Conservation (phyloP, 2,113 vertebrate species). For the Larimichthys crocea region DNA sequence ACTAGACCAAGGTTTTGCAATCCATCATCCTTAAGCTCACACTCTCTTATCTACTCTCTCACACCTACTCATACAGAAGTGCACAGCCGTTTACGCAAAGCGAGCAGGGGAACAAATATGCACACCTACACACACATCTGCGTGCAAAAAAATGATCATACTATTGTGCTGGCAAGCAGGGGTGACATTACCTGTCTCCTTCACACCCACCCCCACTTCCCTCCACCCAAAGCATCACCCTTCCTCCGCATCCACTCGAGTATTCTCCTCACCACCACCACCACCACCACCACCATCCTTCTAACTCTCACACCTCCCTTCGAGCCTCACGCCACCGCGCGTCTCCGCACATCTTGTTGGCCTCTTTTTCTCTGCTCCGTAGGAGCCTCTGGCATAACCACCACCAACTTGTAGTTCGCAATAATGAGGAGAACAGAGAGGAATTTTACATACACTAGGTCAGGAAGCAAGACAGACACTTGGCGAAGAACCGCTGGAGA, state of each 20-base stretch:
- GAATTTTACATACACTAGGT: slow-evolving; percentile 56
- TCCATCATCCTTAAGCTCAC: slow-evolving; percentile 77
- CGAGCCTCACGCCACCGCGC: slow-evolving; percentile 50
- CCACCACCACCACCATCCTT: slow-evolving; percentile 39
- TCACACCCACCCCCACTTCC: slow-evolving; percentile 53
- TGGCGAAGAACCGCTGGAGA: slow-evolving; percentile 36
- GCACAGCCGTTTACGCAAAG: slow-evolving; percentile 37
- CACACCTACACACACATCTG: slow-evolving; percentile 72
- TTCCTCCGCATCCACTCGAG: slow-evolving; percentile 65
- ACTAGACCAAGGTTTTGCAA: slow-evolving; percentile 78
- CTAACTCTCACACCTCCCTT: slow-evolving; percentile 62
- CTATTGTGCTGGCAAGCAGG: slow-evolving; percentile 56
- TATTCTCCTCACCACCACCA: slow-evolving; percentile 36
- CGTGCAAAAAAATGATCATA: slow-evolving; percentile 52
- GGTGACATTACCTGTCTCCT: slow-evolving; percentile 71
- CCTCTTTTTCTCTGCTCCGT: slow-evolving; percentile 54
- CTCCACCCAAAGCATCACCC: slow-evolving; percentile 61
- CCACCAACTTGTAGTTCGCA: slow-evolving; percentile 66
- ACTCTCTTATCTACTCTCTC: slow-evolving; percentile 68
- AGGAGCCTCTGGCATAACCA: slow-evolving; percentile 68
- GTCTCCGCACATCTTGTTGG: slow-evolving; percentile 56
- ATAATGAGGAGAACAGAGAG: slow-evolving; percentile 69
- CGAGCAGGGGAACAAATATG: slow-evolving; percentile 57
- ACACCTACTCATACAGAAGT: slow-evolving; percentile 52
- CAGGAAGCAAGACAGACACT: slow-evolving; percentile 61